Evolutionary conservation across 2,888 invertebrate species (phyloP).

Genomic region (Lydus trimaculatus): DNA sequence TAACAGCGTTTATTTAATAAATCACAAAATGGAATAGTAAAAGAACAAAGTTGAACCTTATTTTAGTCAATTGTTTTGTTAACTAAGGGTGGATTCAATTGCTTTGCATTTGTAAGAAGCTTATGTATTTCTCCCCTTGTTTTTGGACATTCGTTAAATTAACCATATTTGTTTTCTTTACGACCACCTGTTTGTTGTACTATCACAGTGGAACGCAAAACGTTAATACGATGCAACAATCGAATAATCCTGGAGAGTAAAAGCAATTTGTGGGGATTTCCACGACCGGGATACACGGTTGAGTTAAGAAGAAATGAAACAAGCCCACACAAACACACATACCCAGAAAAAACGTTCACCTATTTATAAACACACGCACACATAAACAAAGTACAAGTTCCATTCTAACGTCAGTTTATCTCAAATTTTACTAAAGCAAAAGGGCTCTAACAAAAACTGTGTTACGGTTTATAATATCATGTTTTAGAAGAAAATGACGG

Average conservation of each 20-base stretch:
- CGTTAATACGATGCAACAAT: slow-evolving; percentile 46
- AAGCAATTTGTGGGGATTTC: slow-evolving; percentile 45
- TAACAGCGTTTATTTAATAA: background rate
- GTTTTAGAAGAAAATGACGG: no score
- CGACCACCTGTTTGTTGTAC: slow-evolving; percentile 41
- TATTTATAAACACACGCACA: background rate
- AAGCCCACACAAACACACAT: background rate
- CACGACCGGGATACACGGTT: slow-evolving; percentile 14
- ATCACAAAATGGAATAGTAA: background rate
- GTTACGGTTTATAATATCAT: slow-evolving; percentile 22
- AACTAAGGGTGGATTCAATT: background rate
- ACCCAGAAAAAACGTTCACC: background rate
- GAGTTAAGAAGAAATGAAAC: slow-evolving; percentile 20
- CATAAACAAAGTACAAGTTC: background rate
- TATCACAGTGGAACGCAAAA: slow-evolving; percentile 23
- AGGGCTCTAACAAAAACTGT: slow-evolving; percentile 26
- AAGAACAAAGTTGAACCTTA: background rate
- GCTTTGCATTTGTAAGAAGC: background rate
- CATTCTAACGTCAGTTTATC: background rate
- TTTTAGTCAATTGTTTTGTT: background rate
- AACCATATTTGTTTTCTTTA: slow-evolving; percentile 38
- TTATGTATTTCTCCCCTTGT: background rate
- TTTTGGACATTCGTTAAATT: slow-evolving; percentile 15
- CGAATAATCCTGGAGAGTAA: slow-evolving; percentile 44
- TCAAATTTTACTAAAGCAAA: slow-evolving; percentile 19